Conservation (phyloP, 2,113 vertebrate genomes). For the Gymnobelideus leadbeateri region DNA sequence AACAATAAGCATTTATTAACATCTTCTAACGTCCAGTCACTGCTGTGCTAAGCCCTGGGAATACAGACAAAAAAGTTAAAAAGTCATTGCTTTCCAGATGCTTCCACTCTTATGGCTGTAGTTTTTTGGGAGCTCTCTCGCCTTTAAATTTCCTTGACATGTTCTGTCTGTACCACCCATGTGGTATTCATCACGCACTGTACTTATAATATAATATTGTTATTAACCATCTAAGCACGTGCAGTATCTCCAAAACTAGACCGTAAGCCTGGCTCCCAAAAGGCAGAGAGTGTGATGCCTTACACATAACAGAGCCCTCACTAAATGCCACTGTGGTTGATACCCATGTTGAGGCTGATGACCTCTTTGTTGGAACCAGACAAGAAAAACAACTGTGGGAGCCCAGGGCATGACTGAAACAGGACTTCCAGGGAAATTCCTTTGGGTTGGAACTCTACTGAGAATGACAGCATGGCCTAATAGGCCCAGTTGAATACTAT, state of each 20-base stretch:
- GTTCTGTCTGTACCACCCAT: neutral
- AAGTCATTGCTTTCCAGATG: neutral
- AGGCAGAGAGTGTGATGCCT: neutral
- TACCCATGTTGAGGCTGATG: neutral
- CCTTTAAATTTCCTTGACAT: neutral
- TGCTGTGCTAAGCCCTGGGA: neutral
- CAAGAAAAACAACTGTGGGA: neutral
- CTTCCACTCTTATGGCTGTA: neutral
- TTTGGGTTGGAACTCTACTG: constrained; percentile 65
- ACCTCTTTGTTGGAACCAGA: constrained; percentile 44
- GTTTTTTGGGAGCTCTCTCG: neutral
- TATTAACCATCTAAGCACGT: neutral
- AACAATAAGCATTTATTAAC: neutral
- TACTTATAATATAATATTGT: neutral
- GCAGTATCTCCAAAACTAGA: neutral
- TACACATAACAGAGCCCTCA: neutral
- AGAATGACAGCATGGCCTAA: constrained; percentile 63
- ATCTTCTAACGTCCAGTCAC: neutral
- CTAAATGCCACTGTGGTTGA: neutral
- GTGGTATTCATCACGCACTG: neutral
- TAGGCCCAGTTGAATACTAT: neutral
- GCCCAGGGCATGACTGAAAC: constrained; percentile 3
- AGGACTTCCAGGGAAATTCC: constrained; percentile 79
- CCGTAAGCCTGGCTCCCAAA: neutral
- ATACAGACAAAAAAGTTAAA: neutral